Conservation (phyloP, 2,797 vertebrate genomes). For the Poeciliopsis presidionis region DNA sequence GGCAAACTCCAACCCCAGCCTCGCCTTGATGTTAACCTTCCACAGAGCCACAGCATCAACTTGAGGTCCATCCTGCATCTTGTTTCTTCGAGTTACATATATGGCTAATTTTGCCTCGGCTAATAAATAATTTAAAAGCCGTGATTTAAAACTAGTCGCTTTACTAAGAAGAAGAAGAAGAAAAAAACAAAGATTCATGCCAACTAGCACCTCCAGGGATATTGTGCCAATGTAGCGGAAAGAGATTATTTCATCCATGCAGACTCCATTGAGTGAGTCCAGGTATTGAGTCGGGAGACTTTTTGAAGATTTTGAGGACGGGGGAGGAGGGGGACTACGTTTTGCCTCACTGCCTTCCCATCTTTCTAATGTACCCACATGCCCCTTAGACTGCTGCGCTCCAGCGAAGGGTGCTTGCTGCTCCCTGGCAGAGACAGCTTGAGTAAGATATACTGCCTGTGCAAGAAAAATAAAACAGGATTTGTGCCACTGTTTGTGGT, state of each 20-base stretch:
- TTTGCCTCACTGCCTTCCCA: constrained; percentile 41
- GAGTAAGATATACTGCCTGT: constrained; percentile 61
- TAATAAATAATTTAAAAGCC: too few relatives aligned
- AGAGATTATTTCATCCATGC: constrained; percentile 28
- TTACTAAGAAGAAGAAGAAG: neutral
- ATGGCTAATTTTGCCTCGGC: too few relatives aligned
- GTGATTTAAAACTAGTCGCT: too few relatives aligned
- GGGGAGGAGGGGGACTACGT: neutral
- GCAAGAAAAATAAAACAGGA: constrained; percentile 59
- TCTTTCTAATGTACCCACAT: constrained; percentile 36
- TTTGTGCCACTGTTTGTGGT: constrained; percentile 47
- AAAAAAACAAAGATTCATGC: constrained; percentile 17
- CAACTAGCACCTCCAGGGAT: constrained; percentile 14
- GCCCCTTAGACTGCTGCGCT: constrained; percentile 51
- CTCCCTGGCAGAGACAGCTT: constrained; percentile 64
- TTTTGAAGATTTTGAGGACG: constrained; percentile 26
- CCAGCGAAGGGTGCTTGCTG: constrained; percentile 48
- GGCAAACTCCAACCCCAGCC: too few relatives aligned
- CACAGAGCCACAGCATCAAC: too few relatives aligned
- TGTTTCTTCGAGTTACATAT: too few relatives aligned
- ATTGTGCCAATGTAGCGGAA: constrained; percentile 23
- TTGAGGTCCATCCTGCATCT: too few relatives aligned
- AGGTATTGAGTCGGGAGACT: constrained; percentile 14
- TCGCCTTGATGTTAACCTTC: too few relatives aligned
- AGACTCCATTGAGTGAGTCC: constrained; percentile 8